Conservation (phyloP, 2,797 vertebrate species). For the Clarias laeviceps region DNA sequence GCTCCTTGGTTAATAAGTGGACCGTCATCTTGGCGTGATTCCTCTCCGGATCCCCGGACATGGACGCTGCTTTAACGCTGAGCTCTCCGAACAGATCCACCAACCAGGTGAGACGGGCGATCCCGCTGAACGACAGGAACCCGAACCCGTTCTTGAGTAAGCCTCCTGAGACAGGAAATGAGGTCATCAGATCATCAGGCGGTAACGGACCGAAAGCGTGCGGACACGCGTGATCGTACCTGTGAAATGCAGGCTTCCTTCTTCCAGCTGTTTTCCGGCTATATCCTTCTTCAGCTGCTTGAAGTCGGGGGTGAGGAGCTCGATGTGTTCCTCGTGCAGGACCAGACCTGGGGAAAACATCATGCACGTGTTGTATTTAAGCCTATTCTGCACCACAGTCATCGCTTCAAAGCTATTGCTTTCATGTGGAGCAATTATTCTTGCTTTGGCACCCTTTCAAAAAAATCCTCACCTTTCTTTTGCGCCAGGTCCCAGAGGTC, state of each 20-base stretch:
- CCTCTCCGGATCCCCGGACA: constrained; percentile 74
- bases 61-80: constrained; percentile 76
- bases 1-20: constrained; percentile 77
- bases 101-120: constrained; percentile 89
- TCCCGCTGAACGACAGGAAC: constrained; percentile 86
- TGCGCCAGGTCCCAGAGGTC: constrained; percentile 84
- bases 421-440: neutral
- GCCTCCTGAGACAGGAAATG: constrained; percentile 70
- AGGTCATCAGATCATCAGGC: neutral
- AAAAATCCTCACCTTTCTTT: constrained; percentile 80
- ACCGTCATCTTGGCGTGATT: constrained; percentile 85
- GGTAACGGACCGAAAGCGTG: no score
- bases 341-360: constrained; percentile 60
- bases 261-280: constrained; percentile 79
- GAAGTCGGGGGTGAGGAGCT: constrained; percentile 87
- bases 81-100: constrained; percentile 92
- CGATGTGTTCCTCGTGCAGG: constrained; percentile 92
- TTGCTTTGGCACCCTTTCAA: neutral
- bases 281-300: constrained; percentile 85
- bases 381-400: neutral
- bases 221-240: constrained; percentile 68
- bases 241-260: constrained; percentile 91
- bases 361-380: neutral
- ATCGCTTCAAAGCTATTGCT: neutral
- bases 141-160: constrained; percentile 79